A percentile compares a stretch with the other conserved stretches of the same genome.
phyloP scores from a whole-genome alignment of 2,888 invertebrate species.

The Charanyca ferruginea region DNA sequence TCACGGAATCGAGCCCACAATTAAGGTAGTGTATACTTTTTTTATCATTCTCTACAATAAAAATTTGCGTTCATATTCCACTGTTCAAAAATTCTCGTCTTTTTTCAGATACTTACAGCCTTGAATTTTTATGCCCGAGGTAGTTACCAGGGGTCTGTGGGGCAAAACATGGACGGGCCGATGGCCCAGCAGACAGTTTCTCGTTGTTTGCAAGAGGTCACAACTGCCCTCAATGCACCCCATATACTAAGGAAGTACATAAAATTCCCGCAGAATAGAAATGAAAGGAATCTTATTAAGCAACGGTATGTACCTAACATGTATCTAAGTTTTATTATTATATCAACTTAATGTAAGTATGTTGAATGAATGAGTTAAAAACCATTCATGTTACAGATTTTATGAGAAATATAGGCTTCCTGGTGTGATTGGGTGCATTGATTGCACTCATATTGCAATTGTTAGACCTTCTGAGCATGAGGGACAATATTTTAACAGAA shows the following conservation, averaged over 20 bases:
- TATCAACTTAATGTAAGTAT: no score
- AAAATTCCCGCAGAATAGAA: conserved; percentile 6
- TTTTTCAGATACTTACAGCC: not conserved
- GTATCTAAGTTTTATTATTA: no score
- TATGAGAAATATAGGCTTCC: not conserved
- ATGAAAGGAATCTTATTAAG: conserved; percentile 15
- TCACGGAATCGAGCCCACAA: conserved; percentile 5
- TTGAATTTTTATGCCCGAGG: conserved; percentile 9
- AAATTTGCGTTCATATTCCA: no score
- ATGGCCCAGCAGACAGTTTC: conserved; percentile 1
- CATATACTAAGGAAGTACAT: not conserved
- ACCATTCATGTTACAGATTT: conserved; percentile 1
- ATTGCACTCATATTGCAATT: conserved; percentile 1
- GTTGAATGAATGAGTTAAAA: not conserved
- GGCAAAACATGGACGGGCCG: conserved; percentile 3
- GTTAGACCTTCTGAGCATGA: not conserved
- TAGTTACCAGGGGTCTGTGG: conserved; percentile 1
- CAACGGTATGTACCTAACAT: not conserved
- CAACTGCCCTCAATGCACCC: not conserved
- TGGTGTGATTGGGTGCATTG: conserved; percentile 3
- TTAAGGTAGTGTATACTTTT: not conserved
- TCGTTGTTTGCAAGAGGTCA: conserved; percentile 1
- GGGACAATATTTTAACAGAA: conserved; percentile 6
- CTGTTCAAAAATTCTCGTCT: no score
- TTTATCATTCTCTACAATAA: no score